Conservation (phyloP, 2,888 invertebrate genomes). For the Acanthosepion lycidas region DNA sequence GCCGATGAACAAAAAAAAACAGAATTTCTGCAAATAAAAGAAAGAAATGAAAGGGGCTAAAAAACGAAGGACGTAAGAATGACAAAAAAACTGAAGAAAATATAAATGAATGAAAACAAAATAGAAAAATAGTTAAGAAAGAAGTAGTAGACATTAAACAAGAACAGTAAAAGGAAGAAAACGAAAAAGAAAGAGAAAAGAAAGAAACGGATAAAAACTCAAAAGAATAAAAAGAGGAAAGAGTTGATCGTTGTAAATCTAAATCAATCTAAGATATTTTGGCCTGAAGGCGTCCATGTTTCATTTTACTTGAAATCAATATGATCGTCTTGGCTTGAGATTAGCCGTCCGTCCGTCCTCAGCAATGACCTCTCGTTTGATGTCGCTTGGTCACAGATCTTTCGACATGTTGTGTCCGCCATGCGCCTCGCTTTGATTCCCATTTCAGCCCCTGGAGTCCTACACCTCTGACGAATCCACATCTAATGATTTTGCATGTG, state of each 20-base stretch:
- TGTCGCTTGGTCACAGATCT: slow-evolving; percentile 20
- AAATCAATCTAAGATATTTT: neutral
- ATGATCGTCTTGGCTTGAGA: neutral
- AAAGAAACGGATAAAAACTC: neutral
- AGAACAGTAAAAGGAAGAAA: neutral
- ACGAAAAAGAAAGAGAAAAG: neutral
- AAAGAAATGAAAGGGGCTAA: too few relatives aligned
- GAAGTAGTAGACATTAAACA: neutral
- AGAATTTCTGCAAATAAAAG: too few relatives aligned
- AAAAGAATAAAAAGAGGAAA: too few relatives aligned
- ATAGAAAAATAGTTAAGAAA: neutral
- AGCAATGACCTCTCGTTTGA: neutral
- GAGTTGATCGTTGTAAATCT: neutral
- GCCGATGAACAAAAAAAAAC: too few relatives aligned
- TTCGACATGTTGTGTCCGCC: slow-evolving; percentile 33
- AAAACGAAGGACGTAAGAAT: too few relatives aligned
- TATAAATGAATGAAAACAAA: neutral
- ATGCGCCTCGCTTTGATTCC: neutral
- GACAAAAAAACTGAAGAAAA: too few relatives aligned
- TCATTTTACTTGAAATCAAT: neutral
- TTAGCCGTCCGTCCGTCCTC: neutral
- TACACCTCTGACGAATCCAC: slow-evolving; percentile 14
- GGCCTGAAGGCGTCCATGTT: neutral
- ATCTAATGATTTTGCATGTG: neutral
- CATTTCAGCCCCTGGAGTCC: neutral